phyloP scores from a whole-genome alignment of 2,888 invertebrate genomes.

The Incurvaria masculella region DNA sequence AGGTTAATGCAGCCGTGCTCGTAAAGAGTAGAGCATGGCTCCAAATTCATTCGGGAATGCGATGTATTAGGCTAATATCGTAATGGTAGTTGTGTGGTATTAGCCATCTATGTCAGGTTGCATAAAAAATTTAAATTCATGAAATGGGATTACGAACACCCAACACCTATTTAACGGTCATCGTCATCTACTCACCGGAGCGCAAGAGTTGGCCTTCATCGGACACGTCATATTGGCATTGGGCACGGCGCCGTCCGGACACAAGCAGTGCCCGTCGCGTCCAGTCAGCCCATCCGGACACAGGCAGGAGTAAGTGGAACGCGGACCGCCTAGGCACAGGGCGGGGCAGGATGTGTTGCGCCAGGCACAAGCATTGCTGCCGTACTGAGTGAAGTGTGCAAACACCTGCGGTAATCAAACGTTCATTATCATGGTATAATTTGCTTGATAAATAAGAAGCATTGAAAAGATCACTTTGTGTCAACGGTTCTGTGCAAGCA shows the following conservation, averaged over 20 bases:
- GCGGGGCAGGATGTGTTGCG: slow-evolving; percentile 63
- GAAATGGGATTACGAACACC: neutral
- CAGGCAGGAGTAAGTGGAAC: slow-evolving; percentile 63
- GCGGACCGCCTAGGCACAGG: slow-evolving; percentile 75
- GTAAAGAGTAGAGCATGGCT: too few relatives aligned
- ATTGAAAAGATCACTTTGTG: too few relatives aligned
- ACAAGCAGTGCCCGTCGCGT: slow-evolving; percentile 64
- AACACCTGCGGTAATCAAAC: slow-evolving; percentile 52
- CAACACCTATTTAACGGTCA: neutral
- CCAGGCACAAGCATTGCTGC: slow-evolving; percentile 67
- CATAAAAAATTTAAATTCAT: slow-evolving; percentile 3
- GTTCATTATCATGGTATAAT: neutral
- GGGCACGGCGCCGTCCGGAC: slow-evolving; percentile 66
- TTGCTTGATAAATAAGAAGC: too few relatives aligned
- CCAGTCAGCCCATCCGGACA: slow-evolving; percentile 75
- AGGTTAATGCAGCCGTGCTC: too few relatives aligned
- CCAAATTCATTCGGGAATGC: too few relatives aligned
- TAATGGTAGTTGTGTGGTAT: too few relatives aligned
- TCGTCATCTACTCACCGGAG: slow-evolving; percentile 30
- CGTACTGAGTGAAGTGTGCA: slow-evolving; percentile 71
- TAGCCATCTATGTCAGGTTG: too few relatives aligned
- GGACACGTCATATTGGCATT: slow-evolving; percentile 69
- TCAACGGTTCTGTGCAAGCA: too few relatives aligned
- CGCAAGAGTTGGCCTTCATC: slow-evolving; percentile 58
- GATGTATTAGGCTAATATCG: too few relatives aligned